Percentiles rank a stretch among this genome's conserved stretches.
These are phyloP conservation scores for Tuta absoluta DNA, from an alignment of 2,888 invertebrate genomes.

Conservation along the genomic window DNA sequence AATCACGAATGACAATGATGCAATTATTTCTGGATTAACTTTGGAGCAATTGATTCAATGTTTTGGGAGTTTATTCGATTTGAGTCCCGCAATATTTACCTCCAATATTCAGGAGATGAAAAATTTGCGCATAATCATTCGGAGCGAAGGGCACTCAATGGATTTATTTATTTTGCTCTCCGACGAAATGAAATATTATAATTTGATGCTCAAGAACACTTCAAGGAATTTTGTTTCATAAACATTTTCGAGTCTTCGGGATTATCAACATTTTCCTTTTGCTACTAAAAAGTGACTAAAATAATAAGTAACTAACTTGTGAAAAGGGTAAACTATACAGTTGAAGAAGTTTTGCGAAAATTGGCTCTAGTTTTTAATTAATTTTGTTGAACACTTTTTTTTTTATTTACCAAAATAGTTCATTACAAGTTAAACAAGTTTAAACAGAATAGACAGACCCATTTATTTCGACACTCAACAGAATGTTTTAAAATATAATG, in stretches of 20 bases:
- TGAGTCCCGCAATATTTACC: neutral
- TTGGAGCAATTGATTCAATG: neutral
- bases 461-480: no score
- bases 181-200: constrained; percentile 24
- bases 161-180: constrained; percentile 16
- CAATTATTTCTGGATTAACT: neutral
- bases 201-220: constrained; percentile 25
- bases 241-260: constrained; percentile 14
- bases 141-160: constrained; percentile 18
- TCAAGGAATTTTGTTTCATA: neutral
- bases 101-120: constrained; percentile 22
- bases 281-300: neutral
- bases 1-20: no score
- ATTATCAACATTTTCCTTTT: constrained; percentile 9
- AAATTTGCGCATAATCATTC: constrained; percentile 23
- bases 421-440: no score
- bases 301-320: no score
- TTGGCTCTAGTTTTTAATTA: no score
- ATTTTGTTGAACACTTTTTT: no score
- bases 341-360: no score
- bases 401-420: no score
- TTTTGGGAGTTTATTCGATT: constrained; percentile 9
- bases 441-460: no score
- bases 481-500: no score
- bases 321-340: no score